phyloP scores from a whole-genome alignment of 1,140 invertebrate genomes.

The Ladona fulva region DNA sequence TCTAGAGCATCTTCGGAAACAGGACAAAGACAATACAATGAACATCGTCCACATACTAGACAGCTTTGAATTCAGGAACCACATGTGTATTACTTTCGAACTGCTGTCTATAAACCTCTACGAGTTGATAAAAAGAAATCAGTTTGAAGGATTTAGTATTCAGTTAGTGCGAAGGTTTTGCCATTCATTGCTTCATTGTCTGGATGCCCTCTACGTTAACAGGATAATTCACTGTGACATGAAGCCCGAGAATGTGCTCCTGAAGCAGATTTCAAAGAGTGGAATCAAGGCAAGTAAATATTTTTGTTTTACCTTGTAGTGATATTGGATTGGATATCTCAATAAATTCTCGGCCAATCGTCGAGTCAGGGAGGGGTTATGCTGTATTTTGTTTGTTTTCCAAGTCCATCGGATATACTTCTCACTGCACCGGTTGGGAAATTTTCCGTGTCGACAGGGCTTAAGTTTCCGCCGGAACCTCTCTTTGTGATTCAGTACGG shows the following conservation, averaged over 20 bases:
- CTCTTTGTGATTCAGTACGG: too few species aligned
- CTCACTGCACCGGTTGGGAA: too few species aligned
- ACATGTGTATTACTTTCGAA: constrained; percentile 99
- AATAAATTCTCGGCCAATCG: too few species aligned
- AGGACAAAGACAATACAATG: constrained; percentile 97
- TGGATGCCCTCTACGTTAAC: constrained; percentile 94
- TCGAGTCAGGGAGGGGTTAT: too few species aligned
- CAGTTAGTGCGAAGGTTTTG: constrained; percentile 97
- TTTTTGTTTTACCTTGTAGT: too few species aligned
- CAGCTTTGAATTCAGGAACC: constrained; percentile 95
- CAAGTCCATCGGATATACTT: too few species aligned
- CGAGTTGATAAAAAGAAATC: constrained; percentile 99
- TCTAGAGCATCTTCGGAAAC: constrained; percentile 86
- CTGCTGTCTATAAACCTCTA: constrained; percentile 96
- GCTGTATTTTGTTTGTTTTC: too few species aligned
- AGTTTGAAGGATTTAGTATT: constrained; percentile 96
- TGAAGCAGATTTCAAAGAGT: constrained; percentile 96
- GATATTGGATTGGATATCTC: too few species aligned
- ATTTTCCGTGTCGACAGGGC: too few species aligned
- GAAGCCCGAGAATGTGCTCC: constrained; percentile 96
- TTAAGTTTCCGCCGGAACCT: too few species aligned
- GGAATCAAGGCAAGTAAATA: constrained; percentile 80
- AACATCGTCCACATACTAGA: constrained; percentile 99
- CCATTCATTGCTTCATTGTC: constrained; percentile 91
- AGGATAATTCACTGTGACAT: constrained; percentile 99